Evolutionary conservation across 1,140 invertebrate genomes (phyloP).

Genomic region (Drosophila punjabiensis): DNA sequence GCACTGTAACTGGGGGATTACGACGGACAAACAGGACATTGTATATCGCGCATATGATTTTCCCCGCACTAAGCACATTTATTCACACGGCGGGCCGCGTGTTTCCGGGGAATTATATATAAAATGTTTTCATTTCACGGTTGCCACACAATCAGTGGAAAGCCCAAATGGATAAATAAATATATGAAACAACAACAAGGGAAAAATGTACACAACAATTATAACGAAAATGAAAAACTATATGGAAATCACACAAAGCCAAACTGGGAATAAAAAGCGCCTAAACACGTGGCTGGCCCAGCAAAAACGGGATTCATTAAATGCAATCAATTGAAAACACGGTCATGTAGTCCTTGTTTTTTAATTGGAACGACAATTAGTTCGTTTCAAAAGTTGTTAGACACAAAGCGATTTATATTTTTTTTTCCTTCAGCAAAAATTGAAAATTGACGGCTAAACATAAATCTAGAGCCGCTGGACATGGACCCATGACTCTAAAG

Average conservation of each 20-base stretch:
- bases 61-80: slow-evolving; percentile 44
- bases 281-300: slow-evolving; percentile 41
- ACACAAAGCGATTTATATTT: slow-evolving; percentile 5
- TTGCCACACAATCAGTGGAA: slow-evolving; percentile 14
- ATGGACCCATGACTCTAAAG: slow-evolving; percentile 1
- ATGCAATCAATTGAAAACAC: slow-evolving; percentile 35
- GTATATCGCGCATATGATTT: slow-evolving; percentile 25
- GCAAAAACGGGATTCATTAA: slow-evolving; percentile 19
- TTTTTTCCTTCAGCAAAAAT: slow-evolving; percentile 37
- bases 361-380: slow-evolving; percentile 58
- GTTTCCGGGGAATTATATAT: slow-evolving; percentile 41
- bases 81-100: slow-evolving; percentile 46
- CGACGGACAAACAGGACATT: background rate
- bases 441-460: slow-evolving; percentile 54
- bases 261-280: slow-evolving; percentile 30
- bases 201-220: slow-evolving; percentile 41
- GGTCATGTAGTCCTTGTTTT: slow-evolving; percentile 11
- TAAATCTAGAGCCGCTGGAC: slow-evolving; percentile 57
- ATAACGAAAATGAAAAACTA: slow-evolving; percentile 24
- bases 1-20: slow-evolving; percentile 16
- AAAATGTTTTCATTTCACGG: slow-evolving; percentile 38
- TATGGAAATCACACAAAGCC: slow-evolving; percentile 55
- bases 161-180: slow-evolving; percentile 24
- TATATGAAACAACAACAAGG: background rate
- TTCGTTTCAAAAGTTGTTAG: slow-evolving; percentile 28